A percentile compares a stretch with the other conserved stretches of the same genome.
These are phyloP conservation scores for Cephus sareptanus DNA, from an alignment of 2,888 invertebrate genomes.

Conservation along the genomic window DNA sequence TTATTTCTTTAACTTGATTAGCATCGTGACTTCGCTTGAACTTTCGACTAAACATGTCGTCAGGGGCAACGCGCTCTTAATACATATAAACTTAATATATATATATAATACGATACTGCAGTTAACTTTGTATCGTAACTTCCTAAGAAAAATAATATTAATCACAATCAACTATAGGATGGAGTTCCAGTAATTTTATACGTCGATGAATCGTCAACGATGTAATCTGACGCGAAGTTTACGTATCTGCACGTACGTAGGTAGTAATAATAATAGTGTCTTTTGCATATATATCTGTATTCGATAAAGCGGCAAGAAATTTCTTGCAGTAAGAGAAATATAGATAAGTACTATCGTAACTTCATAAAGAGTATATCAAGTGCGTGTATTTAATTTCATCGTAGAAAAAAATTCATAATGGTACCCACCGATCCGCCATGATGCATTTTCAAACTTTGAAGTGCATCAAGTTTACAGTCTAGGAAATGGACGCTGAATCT, in stretches of 20 bases:
- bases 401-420: not conserved
- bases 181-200: not conserved
- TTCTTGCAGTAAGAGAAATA: not conserved
- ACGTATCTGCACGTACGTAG: not conserved
- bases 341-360: not conserved
- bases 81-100: not conserved
- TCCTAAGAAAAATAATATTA: not conserved
- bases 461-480: not conserved
- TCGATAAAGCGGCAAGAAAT: not conserved
- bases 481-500: not conserved
- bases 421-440: not conserved
- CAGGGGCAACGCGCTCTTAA: conserved; percentile 42
- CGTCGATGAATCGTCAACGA: not conserved
- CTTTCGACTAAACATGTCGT: conserved; percentile 52
- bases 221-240: not conserved
- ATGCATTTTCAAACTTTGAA: not conserved
- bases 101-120: not conserved
- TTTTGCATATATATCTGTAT: not conserved
- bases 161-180: not conserved
- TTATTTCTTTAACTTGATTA: too few relatives aligned
- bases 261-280: not conserved
- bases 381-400: not conserved
- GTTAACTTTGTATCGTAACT: not conserved
- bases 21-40: not conserved
- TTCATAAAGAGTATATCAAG: not conserved